Evolutionary conservation across 2,113 vertebrate genomes (phyloP).

Genomic region (Charina bottae): DNA sequence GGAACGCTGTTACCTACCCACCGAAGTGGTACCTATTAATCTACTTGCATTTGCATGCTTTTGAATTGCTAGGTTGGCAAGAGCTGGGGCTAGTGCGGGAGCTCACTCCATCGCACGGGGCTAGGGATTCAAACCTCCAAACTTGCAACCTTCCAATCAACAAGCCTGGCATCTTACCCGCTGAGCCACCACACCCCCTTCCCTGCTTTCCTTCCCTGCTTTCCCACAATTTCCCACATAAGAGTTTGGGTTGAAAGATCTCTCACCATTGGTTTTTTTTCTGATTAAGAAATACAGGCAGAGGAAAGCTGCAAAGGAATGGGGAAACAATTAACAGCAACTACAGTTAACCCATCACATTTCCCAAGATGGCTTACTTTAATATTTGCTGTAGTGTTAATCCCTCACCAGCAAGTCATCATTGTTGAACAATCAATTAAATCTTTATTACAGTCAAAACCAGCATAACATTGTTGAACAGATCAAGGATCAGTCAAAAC

Average conservation of each 20-base stretch:
- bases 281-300: neutral
- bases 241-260: neutral
- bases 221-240: neutral
- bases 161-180: no score
- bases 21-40: no score
- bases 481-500: neutral
- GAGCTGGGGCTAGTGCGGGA: no score
- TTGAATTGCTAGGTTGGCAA: no score
- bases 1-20: no score
- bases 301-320: neutral
- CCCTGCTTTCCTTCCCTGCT: no score
- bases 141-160: no score
- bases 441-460: no score
- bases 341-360: neutral
- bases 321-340: neutral
- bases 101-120: no score
- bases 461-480: neutral
- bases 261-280: neutral
- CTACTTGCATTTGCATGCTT: no score
- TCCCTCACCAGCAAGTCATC: neutral
- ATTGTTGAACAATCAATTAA: neutral
- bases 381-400: neutral
- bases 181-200: no score
- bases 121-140: no score
- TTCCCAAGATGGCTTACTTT: neutral